These are phyloP conservation scores for Mustelus asterias DNA, from an alignment of 2,113 vertebrate genomes.

Conservation along the genomic window DNA sequence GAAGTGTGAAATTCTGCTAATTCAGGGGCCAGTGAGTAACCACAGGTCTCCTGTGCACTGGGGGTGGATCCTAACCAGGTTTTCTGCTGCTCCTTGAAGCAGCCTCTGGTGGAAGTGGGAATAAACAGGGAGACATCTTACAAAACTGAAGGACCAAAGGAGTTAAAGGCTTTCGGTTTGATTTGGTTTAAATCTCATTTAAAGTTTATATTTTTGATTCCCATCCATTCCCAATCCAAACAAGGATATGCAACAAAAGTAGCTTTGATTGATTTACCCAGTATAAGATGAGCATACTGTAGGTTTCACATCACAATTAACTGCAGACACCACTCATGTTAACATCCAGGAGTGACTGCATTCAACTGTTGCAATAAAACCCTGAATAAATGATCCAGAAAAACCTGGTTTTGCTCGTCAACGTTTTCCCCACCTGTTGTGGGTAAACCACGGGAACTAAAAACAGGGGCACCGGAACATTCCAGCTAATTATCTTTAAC, in stretches of 20 bases:
- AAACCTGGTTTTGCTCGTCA: neutral
- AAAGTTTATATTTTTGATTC: neutral
- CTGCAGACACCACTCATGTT: neutral
- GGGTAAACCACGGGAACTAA: neutral
- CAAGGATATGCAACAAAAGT: neutral
- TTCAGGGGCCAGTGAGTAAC: neutral
- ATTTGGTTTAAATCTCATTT: slow-evolving; percentile 3
- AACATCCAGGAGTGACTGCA: neutral
- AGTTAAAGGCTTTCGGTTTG: neutral
- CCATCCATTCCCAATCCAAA: neutral
- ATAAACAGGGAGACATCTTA: neutral
- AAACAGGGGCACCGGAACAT: neutral
- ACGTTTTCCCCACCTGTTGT: neutral
- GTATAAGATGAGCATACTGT: neutral
- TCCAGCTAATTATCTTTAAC: neutral
- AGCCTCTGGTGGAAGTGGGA: neutral
- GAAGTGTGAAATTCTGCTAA: neutral
- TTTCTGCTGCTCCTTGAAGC: neutral
- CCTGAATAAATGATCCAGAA: neutral
- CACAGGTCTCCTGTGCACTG: neutral
- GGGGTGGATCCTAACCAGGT: neutral
- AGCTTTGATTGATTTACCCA: neutral
- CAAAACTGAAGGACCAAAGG: neutral
- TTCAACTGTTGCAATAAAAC: neutral
- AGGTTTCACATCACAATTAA: neutral